Percentiles rank a stretch among this genome's conserved stretches.
Evolutionary conservation across 2,888 invertebrate species (phyloP).

Genomic region (Timandra comae): DNA sequence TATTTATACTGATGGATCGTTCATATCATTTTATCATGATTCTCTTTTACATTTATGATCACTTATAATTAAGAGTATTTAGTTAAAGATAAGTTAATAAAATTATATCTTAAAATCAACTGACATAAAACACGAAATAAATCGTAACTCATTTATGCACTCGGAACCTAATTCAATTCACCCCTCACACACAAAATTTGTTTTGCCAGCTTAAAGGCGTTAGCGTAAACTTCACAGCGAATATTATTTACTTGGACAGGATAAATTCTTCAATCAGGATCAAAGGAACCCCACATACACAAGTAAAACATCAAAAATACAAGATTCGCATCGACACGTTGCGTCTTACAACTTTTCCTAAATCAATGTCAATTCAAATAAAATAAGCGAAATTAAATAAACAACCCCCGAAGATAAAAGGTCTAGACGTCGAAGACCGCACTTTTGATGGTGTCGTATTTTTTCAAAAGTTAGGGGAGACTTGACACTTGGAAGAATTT

Average conservation of each 20-base stretch:
- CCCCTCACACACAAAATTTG: conserved; percentile 47
- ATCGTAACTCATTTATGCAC: conserved; percentile 26
- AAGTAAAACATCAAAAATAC: conserved; percentile 34
- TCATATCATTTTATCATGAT: too few species aligned
- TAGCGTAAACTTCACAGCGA: conserved; percentile 37
- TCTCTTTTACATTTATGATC: too few species aligned
- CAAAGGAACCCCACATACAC: conserved; percentile 44
- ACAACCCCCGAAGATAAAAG: conserved; percentile 68
- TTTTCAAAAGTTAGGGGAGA: conserved; percentile 67
- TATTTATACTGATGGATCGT: too few species aligned
- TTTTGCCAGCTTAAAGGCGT: conserved; percentile 43
- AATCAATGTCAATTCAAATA: conserved; percentile 72
- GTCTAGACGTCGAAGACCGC: conserved; percentile 68
- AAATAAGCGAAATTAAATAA: conserved; percentile 73
- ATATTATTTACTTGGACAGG: conserved; percentile 54
- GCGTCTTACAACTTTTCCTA: conserved; percentile 47
- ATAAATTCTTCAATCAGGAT: conserved; percentile 70
- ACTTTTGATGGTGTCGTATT: conserved; percentile 72
- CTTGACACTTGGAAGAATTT: conserved; percentile 74
- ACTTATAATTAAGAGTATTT: too few species aligned
- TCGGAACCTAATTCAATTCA: conserved; percentile 47
- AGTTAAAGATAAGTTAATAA: too few species aligned
- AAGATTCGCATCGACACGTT: conserved; percentile 37
- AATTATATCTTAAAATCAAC: too few species aligned
- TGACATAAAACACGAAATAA: too few species aligned